Percentiles rank a stretch among this genome's conserved stretches.
phyloP scores from a whole-genome alignment of 2,888 invertebrate species.

The Litoditis marina region DNA sequence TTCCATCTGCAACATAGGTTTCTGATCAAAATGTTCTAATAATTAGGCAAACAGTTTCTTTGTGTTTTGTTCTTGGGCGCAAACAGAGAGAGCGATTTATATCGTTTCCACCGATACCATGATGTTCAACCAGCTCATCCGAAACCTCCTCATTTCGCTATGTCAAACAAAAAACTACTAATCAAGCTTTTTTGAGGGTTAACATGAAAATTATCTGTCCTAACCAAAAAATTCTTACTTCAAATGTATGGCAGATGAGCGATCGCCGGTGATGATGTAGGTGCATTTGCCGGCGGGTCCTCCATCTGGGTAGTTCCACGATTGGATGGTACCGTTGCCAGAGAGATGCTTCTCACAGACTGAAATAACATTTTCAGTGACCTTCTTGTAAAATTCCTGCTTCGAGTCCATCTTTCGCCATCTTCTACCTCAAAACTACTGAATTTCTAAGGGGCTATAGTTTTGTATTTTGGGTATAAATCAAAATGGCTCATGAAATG shows the following conservation, averaged over 20 bases:
- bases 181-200: too few relatives aligned
- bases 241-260: slow-evolving; percentile 27
- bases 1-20: slow-evolving; percentile 36
- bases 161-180: too few relatives aligned
- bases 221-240: slow-evolving; percentile 19
- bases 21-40: too few relatives aligned
- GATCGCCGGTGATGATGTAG: slow-evolving; percentile 44
- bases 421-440: background rate
- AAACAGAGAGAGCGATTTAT: too few relatives aligned
- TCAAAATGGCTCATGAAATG: too few relatives aligned
- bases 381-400: background rate
- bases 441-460: background rate
- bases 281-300: slow-evolving; percentile 49
- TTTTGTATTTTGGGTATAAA: background rate
- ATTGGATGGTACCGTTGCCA: slow-evolving; percentile 53
- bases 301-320: slow-evolving; percentile 56
- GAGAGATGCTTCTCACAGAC: slow-evolving; percentile 46
- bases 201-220: too few relatives aligned
- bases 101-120: too few relatives aligned
- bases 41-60: too few relatives aligned
- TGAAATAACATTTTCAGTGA: slow-evolving; percentile 9
- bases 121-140: too few relatives aligned
- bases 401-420: background rate
- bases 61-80: too few relatives aligned
- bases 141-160: too few relatives aligned